Percentiles rank a stretch among this genome's conserved stretches.
Evolutionary conservation across 2,888 invertebrate genomes (phyloP).

Genomic region (Microctonus hyperodae): DNA sequence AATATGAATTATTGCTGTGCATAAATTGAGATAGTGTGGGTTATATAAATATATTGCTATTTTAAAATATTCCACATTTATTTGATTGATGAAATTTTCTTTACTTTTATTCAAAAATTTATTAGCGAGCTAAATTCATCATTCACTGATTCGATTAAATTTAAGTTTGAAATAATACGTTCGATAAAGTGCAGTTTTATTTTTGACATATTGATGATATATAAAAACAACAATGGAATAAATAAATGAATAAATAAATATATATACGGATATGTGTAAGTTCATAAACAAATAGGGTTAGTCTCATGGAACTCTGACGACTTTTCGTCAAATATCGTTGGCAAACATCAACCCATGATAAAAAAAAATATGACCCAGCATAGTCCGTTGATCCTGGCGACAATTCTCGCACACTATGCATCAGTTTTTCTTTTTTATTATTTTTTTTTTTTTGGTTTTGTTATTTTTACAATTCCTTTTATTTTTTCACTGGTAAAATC

Average conservation of each 20-base stretch:
- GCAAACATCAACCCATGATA: constrained; percentile 31
- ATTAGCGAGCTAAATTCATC: not conserved
- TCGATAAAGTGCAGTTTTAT: not conserved
- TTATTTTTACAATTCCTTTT: constrained; percentile 21
- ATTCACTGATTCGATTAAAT: not conserved
- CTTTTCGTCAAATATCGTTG: constrained; percentile 28
- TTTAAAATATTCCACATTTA: not conserved
- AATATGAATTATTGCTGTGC: too few species aligned
- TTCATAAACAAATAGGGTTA: not conserved
- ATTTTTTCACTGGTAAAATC: constrained; percentile 32
- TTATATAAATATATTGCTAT: too few species aligned
- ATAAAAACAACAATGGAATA: constrained; percentile 45
- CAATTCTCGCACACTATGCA: constrained; percentile 23
- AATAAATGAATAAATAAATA: constrained; percentile 47
- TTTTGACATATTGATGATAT: not conserved
- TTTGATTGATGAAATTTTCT: too few species aligned
- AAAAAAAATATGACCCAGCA: constrained; percentile 23
- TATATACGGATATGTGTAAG: not conserved
- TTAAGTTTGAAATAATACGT: not conserved
- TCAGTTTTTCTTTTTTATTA: not conserved
- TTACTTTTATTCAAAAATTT: too few species aligned
- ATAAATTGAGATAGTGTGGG: too few species aligned
- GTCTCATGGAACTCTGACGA: not conserved
- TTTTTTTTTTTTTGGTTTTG: constrained; percentile 11
- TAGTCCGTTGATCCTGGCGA: constrained; percentile 24